These are phyloP conservation scores for Gyrodactylus salaris DNA, from an alignment of 1,140 invertebrate genomes.

Conservation along the genomic window DNA sequence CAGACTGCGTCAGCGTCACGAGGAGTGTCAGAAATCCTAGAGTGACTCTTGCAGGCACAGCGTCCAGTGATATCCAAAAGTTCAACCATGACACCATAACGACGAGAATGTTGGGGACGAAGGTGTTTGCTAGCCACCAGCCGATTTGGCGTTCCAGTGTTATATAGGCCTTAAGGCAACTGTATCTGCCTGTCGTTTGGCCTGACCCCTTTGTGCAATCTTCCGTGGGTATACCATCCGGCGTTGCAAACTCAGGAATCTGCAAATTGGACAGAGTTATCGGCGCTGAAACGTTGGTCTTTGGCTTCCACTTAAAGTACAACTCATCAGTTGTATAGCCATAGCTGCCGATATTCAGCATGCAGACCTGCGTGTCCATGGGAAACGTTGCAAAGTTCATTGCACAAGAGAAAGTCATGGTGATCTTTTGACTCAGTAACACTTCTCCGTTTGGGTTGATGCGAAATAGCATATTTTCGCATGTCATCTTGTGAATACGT, in stretches of 20 bases:
- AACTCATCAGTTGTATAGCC: constrained; percentile 4
- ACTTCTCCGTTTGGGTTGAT: background rate
- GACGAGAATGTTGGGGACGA: constrained; percentile 2
- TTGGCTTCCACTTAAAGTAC: background rate
- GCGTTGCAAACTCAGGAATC: constrained; percentile 2
- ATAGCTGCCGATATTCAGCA: constrained; percentile 1
- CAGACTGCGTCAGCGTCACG: background rate
- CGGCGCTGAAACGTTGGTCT: background rate
- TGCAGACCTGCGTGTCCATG: constrained; percentile 2
- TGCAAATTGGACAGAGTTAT: background rate
- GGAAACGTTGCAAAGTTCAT: constrained; percentile 6
- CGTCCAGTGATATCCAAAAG: constrained; percentile 2
- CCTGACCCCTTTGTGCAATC: constrained; percentile 3
- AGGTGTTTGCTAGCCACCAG: constrained; percentile 2
- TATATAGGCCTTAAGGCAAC: background rate
- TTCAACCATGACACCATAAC: constrained; percentile 8
- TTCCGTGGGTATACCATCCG: background rate
- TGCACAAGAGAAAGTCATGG: background rate
- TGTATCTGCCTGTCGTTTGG: background rate
- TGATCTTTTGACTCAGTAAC: background rate
- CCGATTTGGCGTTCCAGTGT: background rate
- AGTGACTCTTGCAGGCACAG: constrained; percentile 1
- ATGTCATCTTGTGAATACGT: constrained; percentile 3
- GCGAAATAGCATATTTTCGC: background rate
- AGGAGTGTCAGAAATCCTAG: constrained; percentile 2